A percentile compares a stretch with the other conserved stretches of the same genome.
phyloP scores from a whole-genome alignment of 2,113 vertebrate species.

The Perognathus longimembris region DNA sequence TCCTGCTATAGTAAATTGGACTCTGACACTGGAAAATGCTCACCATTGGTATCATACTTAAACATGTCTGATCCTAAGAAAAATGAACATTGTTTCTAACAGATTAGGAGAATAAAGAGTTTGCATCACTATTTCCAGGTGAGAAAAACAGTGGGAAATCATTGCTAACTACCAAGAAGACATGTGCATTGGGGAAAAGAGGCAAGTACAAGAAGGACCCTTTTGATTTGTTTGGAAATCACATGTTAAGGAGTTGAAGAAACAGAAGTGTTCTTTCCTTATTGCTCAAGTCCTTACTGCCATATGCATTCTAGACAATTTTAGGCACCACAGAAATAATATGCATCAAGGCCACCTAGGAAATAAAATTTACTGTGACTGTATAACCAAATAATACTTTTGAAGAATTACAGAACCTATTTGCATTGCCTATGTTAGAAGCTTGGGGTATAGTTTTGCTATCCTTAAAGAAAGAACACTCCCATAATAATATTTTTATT shows the following conservation, averaged over 20 bases:
- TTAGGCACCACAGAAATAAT: background rate
- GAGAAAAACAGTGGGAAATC: background rate
- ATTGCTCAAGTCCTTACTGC: background rate
- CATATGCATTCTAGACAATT: background rate
- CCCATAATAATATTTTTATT: background rate
- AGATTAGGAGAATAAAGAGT: slow-evolving; percentile 43
- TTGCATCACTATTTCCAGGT: slow-evolving; percentile 12
- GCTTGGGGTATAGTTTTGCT: background rate
- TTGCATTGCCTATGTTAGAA: background rate
- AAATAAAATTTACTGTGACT: slow-evolving; percentile 25
- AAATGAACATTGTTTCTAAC: background rate
- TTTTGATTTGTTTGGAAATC: slow-evolving; percentile 3
- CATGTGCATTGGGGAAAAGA: background rate
- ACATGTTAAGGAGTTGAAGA: background rate
- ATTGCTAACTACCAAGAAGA: background rate
- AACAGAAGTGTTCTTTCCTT: background rate
- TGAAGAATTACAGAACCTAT: slow-evolving; percentile 17
- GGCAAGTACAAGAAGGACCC: background rate
- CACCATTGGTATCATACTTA: background rate
- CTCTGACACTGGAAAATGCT: background rate
- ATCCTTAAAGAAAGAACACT: background rate
- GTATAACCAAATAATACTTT: slow-evolving; percentile 18
- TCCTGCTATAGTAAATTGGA: background rate
- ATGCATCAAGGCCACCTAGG: background rate
- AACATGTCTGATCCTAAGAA: background rate